Base-by-base conservation (phyloP, 2,888 invertebrate species). In the Heliconius charithonia region DNA sequence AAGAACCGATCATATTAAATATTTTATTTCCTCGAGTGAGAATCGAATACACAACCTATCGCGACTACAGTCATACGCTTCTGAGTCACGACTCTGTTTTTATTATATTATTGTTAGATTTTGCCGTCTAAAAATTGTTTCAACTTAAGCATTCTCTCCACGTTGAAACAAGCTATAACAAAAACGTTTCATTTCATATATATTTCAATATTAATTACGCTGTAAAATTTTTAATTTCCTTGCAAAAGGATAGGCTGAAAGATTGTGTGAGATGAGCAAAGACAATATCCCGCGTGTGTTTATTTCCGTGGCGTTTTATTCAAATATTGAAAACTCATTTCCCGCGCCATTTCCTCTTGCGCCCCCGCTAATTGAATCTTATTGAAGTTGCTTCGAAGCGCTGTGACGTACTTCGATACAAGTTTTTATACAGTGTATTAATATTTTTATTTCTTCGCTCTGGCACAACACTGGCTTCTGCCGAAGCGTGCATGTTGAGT, bases 281-380 rank as follows among this genome's bases (percentile, higher is more conserved):
- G 89, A 91, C 92, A 94, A 94, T 93, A 93, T 94, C 92, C 91
- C 91, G 89, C 84, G 86, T 83, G 83, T 93, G 90, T 94, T 94
- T 94, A 91, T 93, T 94, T 93, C 93, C 94, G 89, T 84, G 84
- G 79, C 85, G 88, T 93, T n/a, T 93, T 92, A 90, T 94, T 91
- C 90, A 91, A 92, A 92, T 92, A 92, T 91, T 87, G 90, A 89
- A 93, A 91, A 89, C 89, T 92, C 90, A 94, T 95, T 93, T 94
- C 95, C 93, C 88, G 85, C 85, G 86, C 86, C 88, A 93, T 94
- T 92, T 94, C 93, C 94, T 79, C 80, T 83, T 81, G 82, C 83
- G 82, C 82, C 82, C 83, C 78, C 71, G 83, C 85, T 88, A 87
- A 89, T 89, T 85, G 85, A 86, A 84, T 86, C 84, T 84, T 78